These are phyloP conservation scores for Drosophila kuntzei DNA, from an alignment of 2,888 invertebrate genomes.

Conservation along the genomic window DNA sequence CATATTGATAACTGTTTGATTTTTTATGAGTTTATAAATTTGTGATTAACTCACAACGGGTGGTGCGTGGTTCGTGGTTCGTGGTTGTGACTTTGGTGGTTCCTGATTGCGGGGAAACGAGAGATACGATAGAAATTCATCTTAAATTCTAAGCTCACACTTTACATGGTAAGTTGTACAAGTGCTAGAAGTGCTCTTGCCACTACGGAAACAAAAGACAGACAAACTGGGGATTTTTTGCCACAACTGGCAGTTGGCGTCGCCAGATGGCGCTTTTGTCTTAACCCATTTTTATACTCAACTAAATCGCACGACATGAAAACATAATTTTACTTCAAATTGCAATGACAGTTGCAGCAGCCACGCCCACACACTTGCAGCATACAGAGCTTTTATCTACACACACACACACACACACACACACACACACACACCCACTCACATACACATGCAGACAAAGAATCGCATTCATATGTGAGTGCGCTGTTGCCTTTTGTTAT, in stretches of 20 bases:
- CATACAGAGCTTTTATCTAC: constrained; percentile 31
- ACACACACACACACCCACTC: constrained; percentile 39
- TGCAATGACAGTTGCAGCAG: constrained; percentile 75
- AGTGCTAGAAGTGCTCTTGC: constrained; percentile 37
- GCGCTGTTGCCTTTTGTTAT: constrained; percentile 59
- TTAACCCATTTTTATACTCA: constrained; percentile 56
- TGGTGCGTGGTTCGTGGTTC: background rate
- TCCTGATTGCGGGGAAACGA: background rate
- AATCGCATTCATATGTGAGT: constrained; percentile 43
- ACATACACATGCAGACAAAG: constrained; percentile 26
- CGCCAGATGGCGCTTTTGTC: constrained; percentile 66
- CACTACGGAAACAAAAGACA: constrained; percentile 45
- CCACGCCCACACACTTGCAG: constrained; percentile 63
- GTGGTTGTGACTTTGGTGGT: background rate
- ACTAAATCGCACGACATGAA: constrained; percentile 77
- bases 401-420: constrained; percentile 14
- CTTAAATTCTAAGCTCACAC: constrained; percentile 33
- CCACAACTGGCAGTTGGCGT: constrained; percentile 33
- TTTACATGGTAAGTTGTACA: constrained; percentile 42
- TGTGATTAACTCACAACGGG: constrained; percentile 70
- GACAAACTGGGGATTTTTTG: constrained; percentile 20
- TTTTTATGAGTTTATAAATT: constrained; percentile 82
- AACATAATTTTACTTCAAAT: constrained; percentile 81
- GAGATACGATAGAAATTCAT: constrained; percentile 22
- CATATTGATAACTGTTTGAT: constrained; percentile 82